Evolutionary conservation across 2,797 vertebrate genomes (phyloP).

Genomic region (Todus mexicanus): DNA sequence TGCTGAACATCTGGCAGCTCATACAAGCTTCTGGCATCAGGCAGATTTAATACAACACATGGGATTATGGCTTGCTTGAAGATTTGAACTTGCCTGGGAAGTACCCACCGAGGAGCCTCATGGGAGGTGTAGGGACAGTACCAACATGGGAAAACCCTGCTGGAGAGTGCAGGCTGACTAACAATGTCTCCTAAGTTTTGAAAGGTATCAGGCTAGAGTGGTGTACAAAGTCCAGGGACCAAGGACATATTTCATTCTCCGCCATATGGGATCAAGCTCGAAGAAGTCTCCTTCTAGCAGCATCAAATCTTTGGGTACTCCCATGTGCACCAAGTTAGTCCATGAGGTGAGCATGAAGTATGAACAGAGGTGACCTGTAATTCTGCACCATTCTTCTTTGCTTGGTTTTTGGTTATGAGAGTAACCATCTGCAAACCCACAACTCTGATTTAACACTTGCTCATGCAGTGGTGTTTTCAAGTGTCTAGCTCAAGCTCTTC

Average conservation of each 20-base stretch:
- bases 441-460: neutral
- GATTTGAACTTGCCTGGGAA: neutral
- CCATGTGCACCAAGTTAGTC: neutral
- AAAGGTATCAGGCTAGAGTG: neutral
- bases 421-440: neutral
- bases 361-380: neutral
- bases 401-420: neutral
- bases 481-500: neutral
- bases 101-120: neutral
- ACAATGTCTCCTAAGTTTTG: neutral
- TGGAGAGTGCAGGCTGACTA: neutral
- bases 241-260: neutral
- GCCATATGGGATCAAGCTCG: neutral
- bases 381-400: neutral
- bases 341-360: neutral
- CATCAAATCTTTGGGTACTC: neutral
- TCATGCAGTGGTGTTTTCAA: neutral
- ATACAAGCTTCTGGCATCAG: neutral
- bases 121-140: neutral
- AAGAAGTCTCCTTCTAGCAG: neutral
- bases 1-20: neutral
- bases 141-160: neutral
- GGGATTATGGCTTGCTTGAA: neutral
- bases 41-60: neutral
- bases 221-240: neutral